Evolutionary conservation across 2,888 invertebrate species (phyloP), one percentile per base, ranked within the genome.

Genomic region (Synanthedon myopaeformis): DNA sequence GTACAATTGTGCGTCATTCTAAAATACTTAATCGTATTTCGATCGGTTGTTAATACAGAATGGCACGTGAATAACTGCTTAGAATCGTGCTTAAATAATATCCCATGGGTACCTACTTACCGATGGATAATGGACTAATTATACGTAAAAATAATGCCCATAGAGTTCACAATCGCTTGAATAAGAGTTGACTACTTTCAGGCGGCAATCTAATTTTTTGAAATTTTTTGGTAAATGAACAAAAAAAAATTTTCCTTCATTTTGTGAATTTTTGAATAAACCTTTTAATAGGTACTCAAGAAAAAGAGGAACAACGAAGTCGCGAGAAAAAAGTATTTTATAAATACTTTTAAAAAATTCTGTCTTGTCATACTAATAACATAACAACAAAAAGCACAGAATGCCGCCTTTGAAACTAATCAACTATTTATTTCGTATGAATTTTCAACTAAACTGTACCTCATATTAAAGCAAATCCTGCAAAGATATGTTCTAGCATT

Each of bases 1-100:
- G 59, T 73, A 74, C 73, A 79, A 78, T 83, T 83, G 83, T 84
- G 82, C 83, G 83, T 75, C 68, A 61, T 64, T 62, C 23, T 49
- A 23, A 19, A 49, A 49, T 49, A 49, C 10, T 14, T 52, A 48
- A 49, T 42, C 48, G 52, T 23, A 23, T 17, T 14, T 49, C 5
- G 12, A 49, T 45, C 6, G 8, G 45, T 45, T 14, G 13, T 13
- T 45, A 45, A 35, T n/a, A 45, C 14, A 45, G 45, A 45, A 45
- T 45, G 45, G 45, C 45, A 45, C 45, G 45, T 14, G 35, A 35
- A 35, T 35, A 35, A 35, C 35, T 35, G 8, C 10, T 49, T 49
- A 42, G 52, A 52, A 52, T 41, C 56, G 54, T 52, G 49, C 54
- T 54, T 56, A 53, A 49, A 51, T 53, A 56, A 49, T 41, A 52